Evolutionary conservation across 2,113 vertebrate species (phyloP), one percentile per base, ranked within the genome.

Genomic region (Pipa parva): DNA sequence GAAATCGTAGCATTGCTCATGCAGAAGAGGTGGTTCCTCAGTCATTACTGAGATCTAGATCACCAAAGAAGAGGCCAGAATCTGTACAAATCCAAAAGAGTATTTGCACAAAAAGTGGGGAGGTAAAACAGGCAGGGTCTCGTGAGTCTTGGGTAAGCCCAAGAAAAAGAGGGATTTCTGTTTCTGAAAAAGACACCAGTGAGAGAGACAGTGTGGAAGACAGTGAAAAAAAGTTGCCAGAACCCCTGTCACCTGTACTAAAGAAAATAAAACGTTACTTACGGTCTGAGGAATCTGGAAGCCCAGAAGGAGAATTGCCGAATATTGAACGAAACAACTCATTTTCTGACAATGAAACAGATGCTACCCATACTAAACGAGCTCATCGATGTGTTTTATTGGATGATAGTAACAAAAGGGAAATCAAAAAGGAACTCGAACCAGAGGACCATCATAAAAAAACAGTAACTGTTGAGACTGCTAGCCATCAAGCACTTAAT

Each of bases 1-100:
- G 97, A 85, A 99, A 99, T 81, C 96, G 97, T 80, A 99, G 95
- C 81, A 98, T 99, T 71, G 95, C 94, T 87, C 96, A 95, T 84
- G 90, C 93, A 1, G 96, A 98, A 78, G 96, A 99, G 76, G 87
- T 90, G 55, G 87, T 89, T n/a, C 81, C 91, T 72, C 90, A 91
- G 79, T 85, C 91, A 59, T 86, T 89, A 59, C 89, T 95, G 31
- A 85, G 95, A 72, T 94, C 95, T 57, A 92, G 95, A 78, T 99
- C 95, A 33, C 95, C 97, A 76, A 98, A 98, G 85, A 99, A 99
- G 84, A 95, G 87, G 80, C 89, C 91, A 71, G 94, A 96, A 15
- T 75, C 75, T 76, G 82, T 86, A 71, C 91, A 88, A 73, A 59
- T 78, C 75, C 86, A 81, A 51, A 92, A 91, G 75, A 89, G 81